phyloP scores from a whole-genome alignment of 2,888 invertebrate species.

The Acanthosoma haemorrhoidale region DNA sequence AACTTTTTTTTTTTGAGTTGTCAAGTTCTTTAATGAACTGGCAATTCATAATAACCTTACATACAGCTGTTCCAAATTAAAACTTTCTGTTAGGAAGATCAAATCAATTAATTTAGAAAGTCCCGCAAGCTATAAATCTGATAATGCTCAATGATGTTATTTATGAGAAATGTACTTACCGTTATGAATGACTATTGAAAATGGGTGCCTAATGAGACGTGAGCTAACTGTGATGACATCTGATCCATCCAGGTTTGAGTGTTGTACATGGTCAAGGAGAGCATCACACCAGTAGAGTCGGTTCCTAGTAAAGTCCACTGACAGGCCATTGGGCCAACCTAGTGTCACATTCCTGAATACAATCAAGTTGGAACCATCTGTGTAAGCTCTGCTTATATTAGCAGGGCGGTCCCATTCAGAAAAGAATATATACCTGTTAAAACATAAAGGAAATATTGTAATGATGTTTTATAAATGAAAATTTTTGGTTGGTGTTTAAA shows the following conservation, averaged over 20 bases:
- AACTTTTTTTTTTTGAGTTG: too few relatives aligned
- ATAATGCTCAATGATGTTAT: not conserved
- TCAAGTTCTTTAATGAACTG: too few relatives aligned
- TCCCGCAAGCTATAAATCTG: not conserved
- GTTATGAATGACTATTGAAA: slow-evolving; percentile 82
- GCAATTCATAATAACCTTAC: too few relatives aligned
- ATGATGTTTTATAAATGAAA: too few relatives aligned
- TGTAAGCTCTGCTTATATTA: slow-evolving; percentile 86
- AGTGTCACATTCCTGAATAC: slow-evolving; percentile 86
- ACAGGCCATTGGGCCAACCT: slow-evolving; percentile 96
- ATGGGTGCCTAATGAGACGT: slow-evolving; percentile 78
- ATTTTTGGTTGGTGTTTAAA: too few relatives aligned
- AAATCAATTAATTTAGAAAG: not conserved
- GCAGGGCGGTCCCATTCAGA: slow-evolving; percentile 96
- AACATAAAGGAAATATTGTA: not conserved
- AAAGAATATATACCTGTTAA: slow-evolving; percentile 71
- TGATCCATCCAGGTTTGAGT: slow-evolving; percentile 82
- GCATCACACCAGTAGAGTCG: slow-evolving; percentile 97
- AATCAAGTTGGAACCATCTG: slow-evolving; percentile 80
- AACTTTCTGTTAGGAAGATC: too few relatives aligned
- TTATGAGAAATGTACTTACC: slow-evolving; percentile 41
- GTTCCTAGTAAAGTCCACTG: slow-evolving; percentile 82
- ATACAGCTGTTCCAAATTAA: too few relatives aligned
- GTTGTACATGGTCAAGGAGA: slow-evolving; percentile 89
- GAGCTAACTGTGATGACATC: slow-evolving; percentile 88